Conservation (phyloP, 2,797 vertebrate genomes). For the Hybognathus amarus region DNA sequence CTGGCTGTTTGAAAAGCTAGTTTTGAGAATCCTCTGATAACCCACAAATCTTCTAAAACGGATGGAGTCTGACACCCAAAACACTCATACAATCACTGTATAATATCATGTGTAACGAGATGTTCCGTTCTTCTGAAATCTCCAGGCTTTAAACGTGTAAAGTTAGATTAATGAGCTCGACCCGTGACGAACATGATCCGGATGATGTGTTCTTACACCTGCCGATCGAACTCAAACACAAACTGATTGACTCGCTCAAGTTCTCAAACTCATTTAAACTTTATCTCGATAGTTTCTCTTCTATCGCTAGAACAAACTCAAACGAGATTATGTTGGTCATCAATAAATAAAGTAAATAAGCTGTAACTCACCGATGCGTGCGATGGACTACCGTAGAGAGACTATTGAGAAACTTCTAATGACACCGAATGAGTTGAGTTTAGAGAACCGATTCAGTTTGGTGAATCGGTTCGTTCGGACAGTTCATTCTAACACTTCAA, state of each 20-base stretch:
- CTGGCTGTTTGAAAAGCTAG: too few relatives aligned
- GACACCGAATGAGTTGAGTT: background rate
- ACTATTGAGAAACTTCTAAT: background rate
- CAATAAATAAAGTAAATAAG: too few relatives aligned
- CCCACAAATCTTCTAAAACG: too few relatives aligned
- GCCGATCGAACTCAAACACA: background rate
- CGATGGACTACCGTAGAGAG: too few relatives aligned
- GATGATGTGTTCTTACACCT: background rate
- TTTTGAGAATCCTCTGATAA: too few relatives aligned
- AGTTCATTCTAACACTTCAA: background rate
- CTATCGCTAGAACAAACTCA: background rate
- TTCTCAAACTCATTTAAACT: background rate
- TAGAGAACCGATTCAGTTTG: background rate
- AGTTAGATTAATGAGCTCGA: too few relatives aligned
- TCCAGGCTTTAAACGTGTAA: background rate
- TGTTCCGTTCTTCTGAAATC: background rate
- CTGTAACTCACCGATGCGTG: background rate
- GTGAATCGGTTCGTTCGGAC: background rate
- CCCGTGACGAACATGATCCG: too few relatives aligned
- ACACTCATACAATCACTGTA: too few relatives aligned
- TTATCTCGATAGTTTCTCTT: background rate
- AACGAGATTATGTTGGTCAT: too few relatives aligned
- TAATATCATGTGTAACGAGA: background rate
- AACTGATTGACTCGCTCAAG: background rate
- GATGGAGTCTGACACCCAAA: too few relatives aligned